A percentile compares a stretch with the other conserved stretches of the same genome.
Conservation (phyloP, 2,797 vertebrate species). For the Eleutherodactylus coqui region DNA sequence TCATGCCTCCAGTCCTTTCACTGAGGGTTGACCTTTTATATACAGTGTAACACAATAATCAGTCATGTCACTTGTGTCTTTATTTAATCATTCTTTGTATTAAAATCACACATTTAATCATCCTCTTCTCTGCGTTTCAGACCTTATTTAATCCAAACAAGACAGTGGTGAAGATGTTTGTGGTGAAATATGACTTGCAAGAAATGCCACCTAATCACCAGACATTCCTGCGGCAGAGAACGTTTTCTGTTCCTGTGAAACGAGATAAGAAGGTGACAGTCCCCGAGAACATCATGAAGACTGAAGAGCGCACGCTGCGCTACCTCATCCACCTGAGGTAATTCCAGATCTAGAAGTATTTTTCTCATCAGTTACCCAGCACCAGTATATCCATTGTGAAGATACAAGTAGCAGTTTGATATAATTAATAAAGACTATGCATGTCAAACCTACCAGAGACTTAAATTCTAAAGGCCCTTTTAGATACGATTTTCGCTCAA, state of each 20-base stretch:
- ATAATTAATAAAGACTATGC: too few relatives aligned
- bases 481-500: too few relatives aligned
- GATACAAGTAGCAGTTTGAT: too few relatives aligned
- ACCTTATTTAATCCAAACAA: constrained; percentile 99
- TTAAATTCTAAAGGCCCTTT: too few relatives aligned
- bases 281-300: constrained; percentile 80
- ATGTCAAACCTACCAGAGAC: too few relatives aligned
- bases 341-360: not conserved
- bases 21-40: not conserved
- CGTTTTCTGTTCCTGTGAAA: constrained; percentile 96
- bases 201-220: constrained; percentile 98
- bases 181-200: constrained; percentile 96
- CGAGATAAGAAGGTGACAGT: constrained; percentile 85
- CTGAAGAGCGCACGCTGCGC: constrained; percentile 91
- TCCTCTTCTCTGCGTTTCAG: constrained; percentile 72
- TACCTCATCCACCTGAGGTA: constrained; percentile 99
- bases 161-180: constrained; percentile 99
- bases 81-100: not conserved
- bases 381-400: too few relatives aligned
- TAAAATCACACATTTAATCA: not conserved
- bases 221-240: constrained; percentile 99
- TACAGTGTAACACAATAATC: not conserved
- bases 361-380: too few relatives aligned
- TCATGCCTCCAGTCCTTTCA: not conserved
- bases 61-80: too few relatives aligned